Percentiles rank a stretch among this genome's conserved stretches.
Evolutionary conservation across 2,113 vertebrate genomes (phyloP).

Genomic region (Laticauda colubrina): DNA sequence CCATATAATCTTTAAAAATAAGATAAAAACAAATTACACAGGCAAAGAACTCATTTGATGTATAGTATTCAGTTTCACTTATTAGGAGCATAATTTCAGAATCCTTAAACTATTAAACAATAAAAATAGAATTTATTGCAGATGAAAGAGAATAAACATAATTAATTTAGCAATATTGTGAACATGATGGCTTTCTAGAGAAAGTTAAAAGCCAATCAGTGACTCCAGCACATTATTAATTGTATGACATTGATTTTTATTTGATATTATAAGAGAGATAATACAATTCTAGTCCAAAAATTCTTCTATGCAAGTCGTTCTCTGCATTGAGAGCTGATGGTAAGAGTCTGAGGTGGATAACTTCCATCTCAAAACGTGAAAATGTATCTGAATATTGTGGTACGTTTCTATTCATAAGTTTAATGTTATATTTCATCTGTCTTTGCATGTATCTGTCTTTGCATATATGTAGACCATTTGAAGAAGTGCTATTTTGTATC

Average conservation of each 20-base stretch:
- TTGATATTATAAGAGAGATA: background rate
- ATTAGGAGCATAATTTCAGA: background rate
- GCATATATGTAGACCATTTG: background rate
- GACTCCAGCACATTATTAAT: background rate
- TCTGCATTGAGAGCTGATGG: background rate
- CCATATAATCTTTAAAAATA: background rate
- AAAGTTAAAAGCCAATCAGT: background rate
- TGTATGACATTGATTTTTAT: background rate
- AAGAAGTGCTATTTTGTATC: background rate
- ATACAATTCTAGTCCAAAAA: background rate
- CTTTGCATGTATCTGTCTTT: background rate
- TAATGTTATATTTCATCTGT: background rate
- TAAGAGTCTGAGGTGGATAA: background rate
- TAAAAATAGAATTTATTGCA: background rate
- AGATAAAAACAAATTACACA: background rate
- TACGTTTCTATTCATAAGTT: background rate
- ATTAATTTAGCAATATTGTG: background rate
- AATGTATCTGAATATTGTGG: background rate
- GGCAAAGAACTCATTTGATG: background rate
- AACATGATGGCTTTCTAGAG: background rate
- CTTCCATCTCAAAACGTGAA: background rate
- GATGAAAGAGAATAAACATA: background rate
- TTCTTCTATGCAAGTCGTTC: background rate
- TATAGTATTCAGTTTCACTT: background rate
- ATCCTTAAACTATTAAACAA: background rate